Conservation (phyloP, 2,113 vertebrate genomes). For the Thunnus thynnus region DNA sequence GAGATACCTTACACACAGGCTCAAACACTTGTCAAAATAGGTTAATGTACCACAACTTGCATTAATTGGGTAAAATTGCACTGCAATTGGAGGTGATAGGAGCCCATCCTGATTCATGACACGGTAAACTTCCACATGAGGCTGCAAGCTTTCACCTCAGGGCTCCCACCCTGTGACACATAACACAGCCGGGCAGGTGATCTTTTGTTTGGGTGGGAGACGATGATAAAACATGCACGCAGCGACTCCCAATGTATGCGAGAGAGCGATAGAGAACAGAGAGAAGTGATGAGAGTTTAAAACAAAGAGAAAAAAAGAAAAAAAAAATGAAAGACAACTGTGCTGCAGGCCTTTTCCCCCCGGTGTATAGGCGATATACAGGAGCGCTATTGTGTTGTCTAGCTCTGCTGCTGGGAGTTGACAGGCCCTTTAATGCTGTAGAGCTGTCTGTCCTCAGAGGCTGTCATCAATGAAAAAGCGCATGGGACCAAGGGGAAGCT, state of each 20-base stretch:
- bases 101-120: conserved; percentile 24
- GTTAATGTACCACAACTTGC: background rate
- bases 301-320: conserved; percentile 10
- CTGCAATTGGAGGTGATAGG: conserved; percentile 35
- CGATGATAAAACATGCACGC: conserved; percentile 47
- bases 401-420: conserved; percentile 44
- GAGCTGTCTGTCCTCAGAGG: conserved; percentile 46
- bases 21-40: background rate
- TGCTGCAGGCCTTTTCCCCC: conserved; percentile 50
- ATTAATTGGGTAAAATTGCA: conserved; percentile 15
- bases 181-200: conserved; percentile 73
- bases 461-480: conserved; percentile 60
- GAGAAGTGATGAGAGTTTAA: conserved; percentile 27
- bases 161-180: conserved; percentile 62
- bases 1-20: background rate
- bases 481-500: conserved; percentile 35
- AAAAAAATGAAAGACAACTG: conserved; percentile 43
- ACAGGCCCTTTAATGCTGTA: conserved; percentile 52
- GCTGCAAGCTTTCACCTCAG: conserved; percentile 42
- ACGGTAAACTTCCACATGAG: conserved; percentile 40
- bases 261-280: background rate
- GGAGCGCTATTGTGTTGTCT: conserved; percentile 59
- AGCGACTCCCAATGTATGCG: conserved; percentile 1
- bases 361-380: conserved; percentile 40
- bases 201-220: conserved; percentile 66